phyloP scores from a whole-genome alignment of 2,113 vertebrate genomes.

The Lucifuga dentata region DNA sequence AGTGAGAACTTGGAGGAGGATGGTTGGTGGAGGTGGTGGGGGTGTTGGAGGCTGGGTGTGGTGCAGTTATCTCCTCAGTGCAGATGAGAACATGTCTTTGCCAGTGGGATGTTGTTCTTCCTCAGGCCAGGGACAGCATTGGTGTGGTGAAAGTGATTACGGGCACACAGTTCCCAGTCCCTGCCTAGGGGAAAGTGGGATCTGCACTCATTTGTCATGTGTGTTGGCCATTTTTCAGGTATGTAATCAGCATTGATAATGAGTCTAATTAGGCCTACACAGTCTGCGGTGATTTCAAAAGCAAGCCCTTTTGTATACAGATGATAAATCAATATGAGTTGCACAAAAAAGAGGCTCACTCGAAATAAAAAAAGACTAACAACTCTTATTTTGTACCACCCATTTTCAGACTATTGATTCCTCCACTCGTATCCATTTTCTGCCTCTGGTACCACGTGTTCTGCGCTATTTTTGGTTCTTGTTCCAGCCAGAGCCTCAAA shows the following conservation, averaged over 20 bases:
- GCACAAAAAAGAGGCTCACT: not conserved
- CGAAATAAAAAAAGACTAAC: not conserved
- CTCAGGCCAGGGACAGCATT: conserved; percentile 61
- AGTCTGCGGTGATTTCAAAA: conserved; percentile 32
- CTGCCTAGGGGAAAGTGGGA: conserved; percentile 17
- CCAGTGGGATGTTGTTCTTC: conserved; percentile 65
- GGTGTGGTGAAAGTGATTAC: conserved; percentile 59
- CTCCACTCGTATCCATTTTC: conserved; percentile 20
- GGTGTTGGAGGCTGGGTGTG: conserved; percentile 56
- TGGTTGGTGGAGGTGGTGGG: not conserved
- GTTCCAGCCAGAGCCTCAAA: not conserved
- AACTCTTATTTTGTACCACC: not conserved
- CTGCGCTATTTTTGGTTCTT: not conserved
- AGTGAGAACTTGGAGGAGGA: conserved; percentile 21
- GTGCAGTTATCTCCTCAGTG: conserved; percentile 67
- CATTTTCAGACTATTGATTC: conserved; percentile 23
- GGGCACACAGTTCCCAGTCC: conserved; percentile 37
- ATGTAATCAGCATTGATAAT: conserved; percentile 66
- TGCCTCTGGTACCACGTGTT: not conserved
- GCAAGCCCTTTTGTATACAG: conserved; percentile 1
- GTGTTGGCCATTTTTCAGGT: conserved; percentile 57
- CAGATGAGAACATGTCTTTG: conserved; percentile 66
- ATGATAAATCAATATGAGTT: conserved; percentile 35
- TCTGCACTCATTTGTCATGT: conserved; percentile 22
- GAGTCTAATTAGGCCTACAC: conserved; percentile 55